Base-by-base conservation (phyloP, 37 sponge, comb jelly and placozoan species). In the Beroe ovata region DNA sequence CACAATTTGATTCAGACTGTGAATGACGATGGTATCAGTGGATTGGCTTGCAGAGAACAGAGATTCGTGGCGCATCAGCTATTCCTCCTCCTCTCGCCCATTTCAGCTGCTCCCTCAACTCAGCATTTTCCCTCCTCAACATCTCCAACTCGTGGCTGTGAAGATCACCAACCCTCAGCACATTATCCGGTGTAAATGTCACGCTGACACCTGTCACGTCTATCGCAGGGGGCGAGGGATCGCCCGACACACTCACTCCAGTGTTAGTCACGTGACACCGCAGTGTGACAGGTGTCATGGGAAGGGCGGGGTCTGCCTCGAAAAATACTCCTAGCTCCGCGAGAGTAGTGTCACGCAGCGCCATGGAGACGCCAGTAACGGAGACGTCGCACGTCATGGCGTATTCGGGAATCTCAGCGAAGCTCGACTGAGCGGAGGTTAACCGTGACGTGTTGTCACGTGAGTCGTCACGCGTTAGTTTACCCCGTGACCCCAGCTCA, bases 251-350 rank as follows among this genome's bases (percentile, higher is more conserved):
- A 6, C 11, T 11, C 54, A 47, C 54, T 11, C 54, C 54, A 47
- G 54, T 47, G 36, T 66, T 8, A 1, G 16, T 26, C 36, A 66
- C 69, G 18, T 25, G 18, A 18, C 69, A 66, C 8, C 0, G 11
- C 33, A 66, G 2, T 33, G 69, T 66, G 36, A 66, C 32, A 26
- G 69, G 69, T 26, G 38, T 77, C 26, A 8, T 26, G 8, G 84
- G 38, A 25, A 77, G 4, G 21, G 84, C 33, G 84, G 84, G 84
- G 38, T 77, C 84, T 14, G 84, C 54, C 25, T 39, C 84, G 42
- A 77, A 42, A 25, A 77, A 77, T 0, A 42, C 22, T 40, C 36
- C n/a, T 3, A 77, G 33, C 6, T 35, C 84, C 54, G 26, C 47
- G 26, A 77, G 54, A 0, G 84, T 39, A 18, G 14, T 42, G 41